phyloP scores from a whole-genome alignment of 2,113 vertebrate genomes.

The Triplophysa siluroides region DNA sequence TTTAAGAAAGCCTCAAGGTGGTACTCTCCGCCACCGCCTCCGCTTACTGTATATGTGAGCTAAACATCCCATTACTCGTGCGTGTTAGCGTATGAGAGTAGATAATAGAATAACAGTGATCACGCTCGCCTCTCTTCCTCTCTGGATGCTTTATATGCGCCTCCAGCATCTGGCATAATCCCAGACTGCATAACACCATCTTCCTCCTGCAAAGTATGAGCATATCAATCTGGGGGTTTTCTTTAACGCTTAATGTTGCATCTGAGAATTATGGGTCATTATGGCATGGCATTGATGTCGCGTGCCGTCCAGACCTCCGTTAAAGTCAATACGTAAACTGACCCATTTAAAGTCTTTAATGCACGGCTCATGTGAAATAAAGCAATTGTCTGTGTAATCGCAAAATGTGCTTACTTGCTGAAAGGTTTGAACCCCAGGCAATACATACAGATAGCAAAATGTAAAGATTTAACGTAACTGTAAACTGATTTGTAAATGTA shows the following conservation, averaged over 20 bases:
- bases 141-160: conserved; percentile 33
- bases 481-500: background rate
- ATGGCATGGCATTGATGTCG: background rate
- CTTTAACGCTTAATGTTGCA: background rate
- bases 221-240: conserved; percentile 18
- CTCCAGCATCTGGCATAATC: conserved; percentile 36
- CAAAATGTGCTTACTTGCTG: background rate
- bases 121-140: conserved; percentile 45
- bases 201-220: conserved; percentile 45
- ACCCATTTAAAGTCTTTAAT: background rate
- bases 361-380: background rate
- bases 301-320: background rate
- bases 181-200: conserved; percentile 41
- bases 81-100: conserved; percentile 25
- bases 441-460: too few species aligned
- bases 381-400: background rate
- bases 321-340: background rate
- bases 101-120: conserved; percentile 35
- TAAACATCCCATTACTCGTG: conserved; percentile 20
- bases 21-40: conserved; percentile 9
- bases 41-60: conserved; percentile 8
- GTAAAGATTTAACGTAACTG: too few species aligned
- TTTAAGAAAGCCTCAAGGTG: conserved; percentile 38
- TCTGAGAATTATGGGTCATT: conserved; percentile 17
- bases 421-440: background rate